These are phyloP conservation scores for Mesocentrotus franciscanus DNA, from an alignment of 53 echinoderm and acorn worm species.

Conservation along the genomic window DNA sequence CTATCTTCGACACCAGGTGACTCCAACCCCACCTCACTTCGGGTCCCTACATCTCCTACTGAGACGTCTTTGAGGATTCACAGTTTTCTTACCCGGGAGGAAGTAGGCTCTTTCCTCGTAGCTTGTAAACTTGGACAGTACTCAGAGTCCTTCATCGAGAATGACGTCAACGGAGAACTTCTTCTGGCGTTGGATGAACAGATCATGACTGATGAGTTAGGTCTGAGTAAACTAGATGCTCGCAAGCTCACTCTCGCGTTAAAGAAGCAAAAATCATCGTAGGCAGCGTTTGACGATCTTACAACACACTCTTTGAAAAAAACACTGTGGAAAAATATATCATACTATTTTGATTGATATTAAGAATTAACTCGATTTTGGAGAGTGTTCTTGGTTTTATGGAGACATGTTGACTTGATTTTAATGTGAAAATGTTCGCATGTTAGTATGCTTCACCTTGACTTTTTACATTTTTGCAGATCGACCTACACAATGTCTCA, in stretches of 20 bases:
- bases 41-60: background rate
- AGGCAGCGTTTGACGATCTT: background rate
- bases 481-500: no score
- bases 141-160: constrained; percentile 20
- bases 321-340: no score
- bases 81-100: background rate
- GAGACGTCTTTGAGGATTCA: background rate
- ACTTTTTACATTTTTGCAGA: no score
- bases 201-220: constrained; percentile 53
- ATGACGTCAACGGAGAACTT: constrained; percentile 11
- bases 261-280: background rate
- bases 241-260: constrained; percentile 15
- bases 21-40: background rate
- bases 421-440: no score
- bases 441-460: no score
- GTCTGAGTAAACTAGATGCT: constrained; percentile 45
- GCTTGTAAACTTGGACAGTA: constrained; percentile 21
- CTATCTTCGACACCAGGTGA: background rate
- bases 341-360: no score
- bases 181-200: constrained; percentile 29
- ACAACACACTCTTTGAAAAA: no score
- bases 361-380: no score
- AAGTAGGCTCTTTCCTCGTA: background rate
- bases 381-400: no score
- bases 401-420: no score